These are phyloP conservation scores for Garrulus glandarius DNA, from an alignment of 2,797 vertebrate species.

Conservation along the genomic window DNA sequence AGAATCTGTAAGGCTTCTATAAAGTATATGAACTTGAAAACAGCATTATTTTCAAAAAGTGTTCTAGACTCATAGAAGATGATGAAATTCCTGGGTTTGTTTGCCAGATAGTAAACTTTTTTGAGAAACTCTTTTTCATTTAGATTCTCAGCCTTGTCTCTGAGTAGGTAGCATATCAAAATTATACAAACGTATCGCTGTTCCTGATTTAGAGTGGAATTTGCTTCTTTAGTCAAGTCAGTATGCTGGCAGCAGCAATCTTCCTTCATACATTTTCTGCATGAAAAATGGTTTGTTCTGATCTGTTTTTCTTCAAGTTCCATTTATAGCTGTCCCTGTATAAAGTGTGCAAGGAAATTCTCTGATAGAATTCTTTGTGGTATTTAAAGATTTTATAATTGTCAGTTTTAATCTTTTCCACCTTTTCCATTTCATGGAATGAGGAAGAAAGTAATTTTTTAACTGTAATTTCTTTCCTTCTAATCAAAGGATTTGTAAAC, in stretches of 20 bases:
- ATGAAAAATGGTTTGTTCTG: constrained; percentile 30
- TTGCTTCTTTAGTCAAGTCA: constrained; percentile 1
- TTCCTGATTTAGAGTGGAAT: background rate
- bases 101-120: background rate
- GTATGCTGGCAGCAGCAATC: constrained; percentile 5
- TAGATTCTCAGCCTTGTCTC: background rate
- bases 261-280: constrained; percentile 1
- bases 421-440: constrained; percentile 18
- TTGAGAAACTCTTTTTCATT: background rate
- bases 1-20: background rate
- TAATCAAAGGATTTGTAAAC: constrained; percentile 33
- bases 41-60: background rate
- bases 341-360: background rate
- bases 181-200: background rate
- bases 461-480: constrained; percentile 15
- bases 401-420: constrained; percentile 54
- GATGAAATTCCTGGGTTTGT: background rate
- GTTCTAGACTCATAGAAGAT: constrained; percentile 4
- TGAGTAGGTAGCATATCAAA: background rate
- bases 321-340: constrained; percentile 5
- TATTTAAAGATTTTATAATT: constrained; percentile 16
- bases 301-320: constrained; percentile 38
- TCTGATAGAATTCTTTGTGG: background rate
- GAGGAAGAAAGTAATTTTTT: background rate
- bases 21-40: constrained; percentile 1